phyloP scores from a whole-genome alignment of 2,888 invertebrate genomes.

The Bombyx huttoni region DNA sequence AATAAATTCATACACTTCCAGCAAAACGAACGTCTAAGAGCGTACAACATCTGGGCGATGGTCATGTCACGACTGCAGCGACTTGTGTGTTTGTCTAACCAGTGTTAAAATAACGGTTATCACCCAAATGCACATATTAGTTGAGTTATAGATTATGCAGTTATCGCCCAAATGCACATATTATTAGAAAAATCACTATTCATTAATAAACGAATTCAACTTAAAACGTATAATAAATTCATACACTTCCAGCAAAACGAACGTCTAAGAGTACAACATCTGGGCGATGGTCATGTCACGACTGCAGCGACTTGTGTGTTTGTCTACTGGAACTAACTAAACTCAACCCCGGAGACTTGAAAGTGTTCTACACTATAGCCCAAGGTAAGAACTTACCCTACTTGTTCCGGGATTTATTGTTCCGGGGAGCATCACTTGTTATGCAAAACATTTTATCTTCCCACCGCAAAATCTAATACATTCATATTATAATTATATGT shows the following conservation, averaged over 20 bases:
- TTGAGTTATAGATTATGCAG: no score
- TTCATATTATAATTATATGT: no score
- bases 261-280: constrained; percentile 20
- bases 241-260: constrained; percentile 9
- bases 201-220: no score
- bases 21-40: constrained; percentile 6
- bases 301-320: constrained; percentile 42
- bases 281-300: constrained; percentile 42
- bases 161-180: no score
- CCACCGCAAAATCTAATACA: no score
- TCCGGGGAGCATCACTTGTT: not conserved
- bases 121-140: no score
- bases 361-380: constrained; percentile 10
- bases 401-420: constrained; percentile 1
- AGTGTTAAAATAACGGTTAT: no score
- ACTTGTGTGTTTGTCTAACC: constrained; percentile 46
- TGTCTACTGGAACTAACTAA: constrained; percentile 40
- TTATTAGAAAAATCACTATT: no score
- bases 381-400: not conserved
- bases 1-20: constrained; percentile 7
- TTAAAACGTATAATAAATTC: no score
- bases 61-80: constrained; percentile 40
- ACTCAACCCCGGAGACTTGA: constrained; percentile 23
- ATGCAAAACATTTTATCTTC: not conserved
- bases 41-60: constrained; percentile 37